Conservation (phyloP, 2,797 vertebrate species). For the Pampus argenteus region DNA sequence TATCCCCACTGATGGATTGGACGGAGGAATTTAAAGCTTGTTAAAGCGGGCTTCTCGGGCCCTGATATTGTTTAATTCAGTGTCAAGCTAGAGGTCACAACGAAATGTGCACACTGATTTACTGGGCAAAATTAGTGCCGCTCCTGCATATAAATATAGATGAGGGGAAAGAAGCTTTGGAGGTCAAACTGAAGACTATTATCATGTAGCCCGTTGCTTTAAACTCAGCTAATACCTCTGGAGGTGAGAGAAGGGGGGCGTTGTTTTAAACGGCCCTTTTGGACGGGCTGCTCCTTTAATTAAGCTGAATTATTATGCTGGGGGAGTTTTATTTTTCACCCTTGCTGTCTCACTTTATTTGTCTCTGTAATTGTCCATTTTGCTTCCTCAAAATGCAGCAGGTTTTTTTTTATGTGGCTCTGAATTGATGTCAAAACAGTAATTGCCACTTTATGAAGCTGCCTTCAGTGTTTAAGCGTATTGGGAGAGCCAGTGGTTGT, state of each 20-base stretch:
- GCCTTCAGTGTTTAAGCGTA: conserved; percentile 71
- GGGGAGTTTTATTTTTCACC: conserved; percentile 57
- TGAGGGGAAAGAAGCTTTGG: conserved; percentile 74
- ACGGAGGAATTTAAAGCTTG: conserved; percentile 84
- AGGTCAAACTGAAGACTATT: conserved; percentile 77
- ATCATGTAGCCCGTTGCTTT: conserved; percentile 68
- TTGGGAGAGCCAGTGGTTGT: conserved; percentile 31
- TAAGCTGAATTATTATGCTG: conserved; percentile 76
- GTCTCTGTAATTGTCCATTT: conserved; percentile 75
- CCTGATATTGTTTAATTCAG: conserved; percentile 87
- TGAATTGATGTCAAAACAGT: conserved; percentile 80
- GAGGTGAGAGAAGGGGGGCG: conserved; percentile 40
- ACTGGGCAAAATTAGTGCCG: conserved; percentile 83
- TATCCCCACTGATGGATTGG: conserved; percentile 85
- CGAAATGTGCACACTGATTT: conserved; percentile 81
- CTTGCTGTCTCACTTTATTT: conserved; percentile 66
- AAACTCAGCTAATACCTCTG: conserved; percentile 67
- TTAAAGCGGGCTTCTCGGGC: conserved; percentile 82
- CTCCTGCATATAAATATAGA: conserved; percentile 85
- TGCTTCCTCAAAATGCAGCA: conserved; percentile 48
- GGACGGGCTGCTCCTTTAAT: conserved; percentile 68
- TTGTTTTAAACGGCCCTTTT: conserved; percentile 63
- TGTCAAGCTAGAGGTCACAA: conserved; percentile 82
- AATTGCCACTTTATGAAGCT: conserved; percentile 83
- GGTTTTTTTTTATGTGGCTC: conserved; percentile 42